phyloP scores from a whole-genome alignment of 2,113 vertebrate genomes.

The Mustelus asterias region DNA sequence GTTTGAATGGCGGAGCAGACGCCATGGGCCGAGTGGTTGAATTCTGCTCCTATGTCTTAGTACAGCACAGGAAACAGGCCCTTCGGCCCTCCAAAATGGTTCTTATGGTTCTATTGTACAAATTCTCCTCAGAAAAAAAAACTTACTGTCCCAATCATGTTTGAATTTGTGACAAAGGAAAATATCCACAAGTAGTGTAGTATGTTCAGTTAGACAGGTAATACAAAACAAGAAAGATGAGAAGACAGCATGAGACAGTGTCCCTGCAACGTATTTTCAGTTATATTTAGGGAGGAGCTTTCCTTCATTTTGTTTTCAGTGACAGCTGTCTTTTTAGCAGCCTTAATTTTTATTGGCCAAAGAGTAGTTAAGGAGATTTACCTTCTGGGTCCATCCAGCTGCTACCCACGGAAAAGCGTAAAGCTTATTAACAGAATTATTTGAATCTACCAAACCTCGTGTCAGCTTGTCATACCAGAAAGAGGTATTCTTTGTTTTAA shows the following conservation, averaged over 20 bases:
- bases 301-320: neutral
- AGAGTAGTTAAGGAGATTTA: neutral
- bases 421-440: neutral
- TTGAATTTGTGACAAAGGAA: neutral
- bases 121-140: neutral
- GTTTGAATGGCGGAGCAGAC: too few species aligned
- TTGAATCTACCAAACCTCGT: neutral
- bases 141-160: neutral
- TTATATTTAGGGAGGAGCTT: neutral
- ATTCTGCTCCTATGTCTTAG: too few species aligned
- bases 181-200: neutral
- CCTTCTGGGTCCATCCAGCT: conserved; percentile 9
- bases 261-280: neutral
- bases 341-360: neutral
- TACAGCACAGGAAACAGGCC: too few species aligned
- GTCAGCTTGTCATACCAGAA: neutral
- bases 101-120: neutral
- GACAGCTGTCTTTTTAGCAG: neutral
- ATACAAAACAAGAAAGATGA: conserved; percentile 9
- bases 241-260: neutral
- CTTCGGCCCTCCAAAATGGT: too few species aligned
- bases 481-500: neutral
- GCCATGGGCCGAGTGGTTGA: too few species aligned
- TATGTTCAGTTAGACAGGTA: neutral
- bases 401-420: neutral